Base-by-base conservation (phyloP, 1,140 invertebrate species). In the Limonius californicus region DNA sequence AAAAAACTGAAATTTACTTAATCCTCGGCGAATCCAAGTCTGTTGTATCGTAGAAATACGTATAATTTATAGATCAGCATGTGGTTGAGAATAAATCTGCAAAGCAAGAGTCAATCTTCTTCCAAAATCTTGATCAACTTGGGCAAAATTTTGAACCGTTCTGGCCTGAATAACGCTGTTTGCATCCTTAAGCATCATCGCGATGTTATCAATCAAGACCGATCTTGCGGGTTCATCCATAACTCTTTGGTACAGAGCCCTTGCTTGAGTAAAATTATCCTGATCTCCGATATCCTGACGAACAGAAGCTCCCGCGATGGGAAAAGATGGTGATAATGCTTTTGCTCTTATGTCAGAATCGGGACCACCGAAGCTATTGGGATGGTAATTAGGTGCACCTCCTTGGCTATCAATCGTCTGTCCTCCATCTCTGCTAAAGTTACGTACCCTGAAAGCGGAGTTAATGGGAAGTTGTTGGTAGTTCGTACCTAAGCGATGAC, bases 351-450 rank as follows among this genome's bases (percentile, higher is more conserved):
- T 74, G 57, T 79, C 80, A 63, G 86, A 84, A 23, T 82, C 76
- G 0, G 94, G 93, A 0, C 94, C 95, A 62, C 80, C 79, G 77
- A 98, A 99, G 62, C 94, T 97, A 77, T 98, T 98, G 0, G 97
- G 97, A 81, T 86, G 96, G 75, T 98, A 98, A 78, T 97, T 97
- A 1, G 96, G 96, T 11, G 89, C 88, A 32, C 89, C 90, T 42
- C 81, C 87, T 82, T 90, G 85, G 70, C 87, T 88, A 58, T 84
- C 80, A 68, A 81, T 76, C 9, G 80, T 77, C 81, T 87, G 87
- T 7, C 85, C 81, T 1, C 96, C 96, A 79, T 98, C 95, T 32
- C 95, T 85, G 71, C 91, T 88, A 69, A 89, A 92, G 75, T 93
- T 92, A 39, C 74, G 76, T 8, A 73, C 61, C 71, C 78, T 77